phyloP scores from a whole-genome alignment of 2,797 vertebrate species.

The Acanthornis magna region DNA sequence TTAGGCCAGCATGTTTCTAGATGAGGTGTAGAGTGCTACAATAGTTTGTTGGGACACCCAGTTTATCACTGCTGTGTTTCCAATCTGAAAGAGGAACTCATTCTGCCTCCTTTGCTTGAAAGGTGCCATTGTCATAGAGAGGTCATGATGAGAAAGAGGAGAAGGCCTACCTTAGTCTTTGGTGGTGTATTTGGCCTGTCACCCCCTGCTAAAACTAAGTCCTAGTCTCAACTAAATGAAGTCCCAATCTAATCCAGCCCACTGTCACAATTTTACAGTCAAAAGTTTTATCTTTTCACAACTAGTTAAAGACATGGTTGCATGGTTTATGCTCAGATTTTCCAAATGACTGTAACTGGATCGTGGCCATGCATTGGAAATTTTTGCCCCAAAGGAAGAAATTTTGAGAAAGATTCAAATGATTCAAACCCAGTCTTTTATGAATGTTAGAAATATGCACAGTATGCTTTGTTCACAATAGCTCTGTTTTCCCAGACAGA shows the following conservation, averaged over 20 bases:
- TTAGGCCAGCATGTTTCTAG: not conserved
- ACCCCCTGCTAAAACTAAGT: not conserved
- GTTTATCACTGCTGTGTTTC: not conserved
- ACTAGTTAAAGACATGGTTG: not conserved
- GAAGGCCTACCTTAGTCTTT: not conserved
- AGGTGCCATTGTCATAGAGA: not conserved
- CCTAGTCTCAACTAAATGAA: not conserved
- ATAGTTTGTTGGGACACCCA: not conserved
- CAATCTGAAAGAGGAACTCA: not conserved
- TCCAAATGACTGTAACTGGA: conserved; percentile 12
- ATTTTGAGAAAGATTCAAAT: conserved; percentile 54
- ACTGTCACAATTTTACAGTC: not conserved
- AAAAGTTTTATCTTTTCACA: conserved; percentile 32
- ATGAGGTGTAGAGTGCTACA: not conserved
- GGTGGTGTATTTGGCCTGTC: not conserved
- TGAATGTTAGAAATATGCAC: conserved; percentile 58
- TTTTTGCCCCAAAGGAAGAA: conserved; percentile 58
- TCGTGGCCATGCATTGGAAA: not conserved
- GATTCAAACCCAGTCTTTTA: conserved; percentile 49
- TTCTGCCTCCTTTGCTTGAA: not conserved
- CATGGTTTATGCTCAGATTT: conserved; percentile 18
- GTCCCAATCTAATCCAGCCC: not conserved
- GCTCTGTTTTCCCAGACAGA: conserved; percentile 66
- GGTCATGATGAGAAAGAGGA: not conserved
- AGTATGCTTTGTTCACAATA: conserved; percentile 67